Conservation (phyloP, 2,113 vertebrate genomes). For the Trichomycterus rosablanca region DNA sequence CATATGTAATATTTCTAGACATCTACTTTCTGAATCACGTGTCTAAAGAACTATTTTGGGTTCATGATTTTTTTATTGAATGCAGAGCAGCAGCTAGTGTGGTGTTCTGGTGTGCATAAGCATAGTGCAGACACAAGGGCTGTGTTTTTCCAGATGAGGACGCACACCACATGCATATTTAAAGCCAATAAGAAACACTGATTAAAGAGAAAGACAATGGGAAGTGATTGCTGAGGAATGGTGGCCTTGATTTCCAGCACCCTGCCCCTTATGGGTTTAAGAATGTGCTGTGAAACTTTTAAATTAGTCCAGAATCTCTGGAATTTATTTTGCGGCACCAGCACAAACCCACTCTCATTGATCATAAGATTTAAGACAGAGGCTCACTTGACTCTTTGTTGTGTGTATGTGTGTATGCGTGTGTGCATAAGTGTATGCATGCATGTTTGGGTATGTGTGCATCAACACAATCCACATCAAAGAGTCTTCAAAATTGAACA, state of each 20-base stretch:
- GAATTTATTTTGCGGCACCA: constrained; percentile 70
- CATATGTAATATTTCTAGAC: too few relatives aligned
- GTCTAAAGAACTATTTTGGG: background rate
- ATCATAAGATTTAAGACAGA: constrained; percentile 51
- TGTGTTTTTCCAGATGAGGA: constrained; percentile 71
- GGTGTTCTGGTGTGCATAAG: constrained; percentile 51
- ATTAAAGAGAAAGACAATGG: constrained; percentile 75
- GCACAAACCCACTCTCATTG: constrained; percentile 58
- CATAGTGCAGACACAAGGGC: constrained; percentile 55
- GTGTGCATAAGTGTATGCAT: constrained; percentile 33
- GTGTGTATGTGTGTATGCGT: constrained; percentile 34
- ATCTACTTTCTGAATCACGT: too few relatives aligned
- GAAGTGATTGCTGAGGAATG: constrained; percentile 58
- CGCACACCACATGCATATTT: constrained; percentile 66
- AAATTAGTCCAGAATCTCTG: constrained; percentile 72
- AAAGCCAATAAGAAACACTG: constrained; percentile 62
- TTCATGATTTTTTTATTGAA: constrained; percentile 3
- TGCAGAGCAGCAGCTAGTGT: constrained; percentile 18
- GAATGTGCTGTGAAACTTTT: constrained; percentile 69
- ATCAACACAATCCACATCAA: constrained; percentile 27
- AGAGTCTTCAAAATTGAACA: constrained; percentile 21
- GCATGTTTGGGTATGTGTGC: constrained; percentile 41
- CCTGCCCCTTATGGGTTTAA: constrained; percentile 62
- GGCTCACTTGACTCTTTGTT: constrained; percentile 45
- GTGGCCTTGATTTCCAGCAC: constrained; percentile 65